Evolutionary conservation across 2,888 invertebrate species (phyloP).

Genomic region (Chaetogeoica ovagalla): DNA sequence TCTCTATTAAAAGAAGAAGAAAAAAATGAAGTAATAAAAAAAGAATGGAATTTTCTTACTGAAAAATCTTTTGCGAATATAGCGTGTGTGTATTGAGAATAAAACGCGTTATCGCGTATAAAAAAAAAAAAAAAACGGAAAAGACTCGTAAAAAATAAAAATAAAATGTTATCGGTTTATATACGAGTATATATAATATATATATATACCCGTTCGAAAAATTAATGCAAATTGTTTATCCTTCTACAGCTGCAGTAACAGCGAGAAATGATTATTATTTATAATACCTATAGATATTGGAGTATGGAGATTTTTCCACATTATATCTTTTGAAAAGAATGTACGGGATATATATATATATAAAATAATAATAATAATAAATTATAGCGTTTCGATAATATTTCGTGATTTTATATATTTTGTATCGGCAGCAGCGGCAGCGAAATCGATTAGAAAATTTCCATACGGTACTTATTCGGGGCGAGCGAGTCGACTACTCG

Average conservation of each 20-base stretch:
- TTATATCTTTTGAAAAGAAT: background rate
- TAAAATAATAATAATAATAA: background rate
- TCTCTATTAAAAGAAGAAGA: conserved; percentile 33
- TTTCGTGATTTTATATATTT: conserved; percentile 21
- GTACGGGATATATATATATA: background rate
- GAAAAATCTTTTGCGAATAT: conserved; percentile 38
- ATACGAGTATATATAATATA: no score
- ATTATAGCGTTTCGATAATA: background rate
- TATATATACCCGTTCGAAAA: conserved; percentile 20
- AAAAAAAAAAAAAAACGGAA: no score
- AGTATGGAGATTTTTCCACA: background rate
- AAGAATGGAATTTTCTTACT: conserved; percentile 21
- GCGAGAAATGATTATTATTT: conserved; percentile 15
- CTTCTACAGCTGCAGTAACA: background rate
- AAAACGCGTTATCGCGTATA: conserved; percentile 39
- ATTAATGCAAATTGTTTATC: conserved; percentile 46
- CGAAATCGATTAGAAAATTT: no score
- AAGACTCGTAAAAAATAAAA: background rate
- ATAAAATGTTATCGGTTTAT: conserved; percentile 26
- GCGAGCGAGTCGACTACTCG: no score
- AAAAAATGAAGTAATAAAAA: no score
- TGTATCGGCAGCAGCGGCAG: background rate
- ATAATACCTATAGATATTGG: background rate
- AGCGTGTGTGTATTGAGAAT: background rate
- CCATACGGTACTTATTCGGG: no score